phyloP scores from a whole-genome alignment of 2,888 invertebrate genomes.

The Podotricha telesiphe region DNA sequence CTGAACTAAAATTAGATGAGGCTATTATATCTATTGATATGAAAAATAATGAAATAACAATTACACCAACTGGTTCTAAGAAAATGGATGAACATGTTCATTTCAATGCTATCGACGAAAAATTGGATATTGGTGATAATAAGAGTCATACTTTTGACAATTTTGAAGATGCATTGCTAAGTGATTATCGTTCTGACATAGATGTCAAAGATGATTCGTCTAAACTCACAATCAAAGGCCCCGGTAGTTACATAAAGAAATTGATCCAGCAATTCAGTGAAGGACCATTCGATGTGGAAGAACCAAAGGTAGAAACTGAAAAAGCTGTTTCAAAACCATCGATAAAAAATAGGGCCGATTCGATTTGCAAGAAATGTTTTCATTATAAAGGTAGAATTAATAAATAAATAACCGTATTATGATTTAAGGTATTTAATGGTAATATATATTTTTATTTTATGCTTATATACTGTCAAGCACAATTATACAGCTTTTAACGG shows the following conservation, averaged over 20 bases:
- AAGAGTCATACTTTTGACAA: conserved; percentile 68
- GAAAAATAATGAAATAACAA: conserved; percentile 72
- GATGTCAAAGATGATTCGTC: conserved; percentile 53
- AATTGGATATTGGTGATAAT: conserved; percentile 68
- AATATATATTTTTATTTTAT: conserved; percentile 5
- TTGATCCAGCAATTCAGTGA: conserved; percentile 80
- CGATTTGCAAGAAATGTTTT: conserved; percentile 79
- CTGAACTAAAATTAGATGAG: conserved; percentile 66
- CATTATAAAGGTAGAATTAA: conserved; percentile 77
- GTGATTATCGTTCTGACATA: conserved; percentile 52
- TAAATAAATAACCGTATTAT: conserved; percentile 47
- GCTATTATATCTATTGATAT: conserved; percentile 73
- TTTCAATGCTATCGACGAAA: conserved; percentile 65
- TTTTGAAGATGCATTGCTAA: conserved; percentile 66
- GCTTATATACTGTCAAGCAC: conserved; percentile 21
- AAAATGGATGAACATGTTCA: conserved; percentile 55
- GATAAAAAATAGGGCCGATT: conserved; percentile 75
- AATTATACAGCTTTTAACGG: conserved; percentile 23
- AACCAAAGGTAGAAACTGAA: conserved; percentile 69
- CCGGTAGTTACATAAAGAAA: conserved; percentile 78
- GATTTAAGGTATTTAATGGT: conserved; percentile 7
- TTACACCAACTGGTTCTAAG: conserved; percentile 72
- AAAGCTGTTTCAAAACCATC: conserved; percentile 64
- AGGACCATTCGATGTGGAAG: conserved; percentile 71
- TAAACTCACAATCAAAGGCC: conserved; percentile 73